Percentiles rank a stretch among this genome's conserved stretches.
These are phyloP conservation scores for Zaprionus capensis DNA, from an alignment of 1,140 invertebrate species.

Conservation along the genomic window DNA sequence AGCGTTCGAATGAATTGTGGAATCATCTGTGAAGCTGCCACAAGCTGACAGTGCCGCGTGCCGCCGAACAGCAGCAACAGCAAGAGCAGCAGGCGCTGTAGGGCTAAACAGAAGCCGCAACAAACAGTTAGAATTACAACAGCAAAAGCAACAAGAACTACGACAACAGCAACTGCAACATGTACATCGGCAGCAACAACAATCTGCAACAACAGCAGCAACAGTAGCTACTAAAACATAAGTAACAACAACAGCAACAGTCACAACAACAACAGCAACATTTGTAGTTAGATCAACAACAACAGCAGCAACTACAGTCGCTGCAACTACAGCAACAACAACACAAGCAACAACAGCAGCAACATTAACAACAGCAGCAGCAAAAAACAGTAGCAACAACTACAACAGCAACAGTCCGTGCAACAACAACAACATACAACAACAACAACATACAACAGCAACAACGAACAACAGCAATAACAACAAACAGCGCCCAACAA, in stretches of 20 bases:
- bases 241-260: background rate
- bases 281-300: too few species aligned
- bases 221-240: background rate
- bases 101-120: conserved; percentile 1
- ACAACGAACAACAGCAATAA: background rate
- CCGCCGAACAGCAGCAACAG: background rate
- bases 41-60: conserved; percentile 3
- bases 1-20: conserved; percentile 21
- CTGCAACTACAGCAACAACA: background rate
- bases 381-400: background rate
- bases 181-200: background rate
- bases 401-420: background rate
- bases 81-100: background rate
- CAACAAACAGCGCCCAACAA: conserved; percentile 1
- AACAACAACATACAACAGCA: background rate
- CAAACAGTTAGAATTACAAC: background rate
- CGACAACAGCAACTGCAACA: background rate
- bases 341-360: background rate
- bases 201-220: background rate
- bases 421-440: background rate
- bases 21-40: conserved; percentile 14
- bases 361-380: background rate
- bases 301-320: background rate
- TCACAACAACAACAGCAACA: background rate
- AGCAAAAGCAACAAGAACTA: background rate